Evolutionary conservation across 2,113 vertebrate species (phyloP), one percentile per base, ranked within the genome.

Genomic region (Ia io): DNA sequence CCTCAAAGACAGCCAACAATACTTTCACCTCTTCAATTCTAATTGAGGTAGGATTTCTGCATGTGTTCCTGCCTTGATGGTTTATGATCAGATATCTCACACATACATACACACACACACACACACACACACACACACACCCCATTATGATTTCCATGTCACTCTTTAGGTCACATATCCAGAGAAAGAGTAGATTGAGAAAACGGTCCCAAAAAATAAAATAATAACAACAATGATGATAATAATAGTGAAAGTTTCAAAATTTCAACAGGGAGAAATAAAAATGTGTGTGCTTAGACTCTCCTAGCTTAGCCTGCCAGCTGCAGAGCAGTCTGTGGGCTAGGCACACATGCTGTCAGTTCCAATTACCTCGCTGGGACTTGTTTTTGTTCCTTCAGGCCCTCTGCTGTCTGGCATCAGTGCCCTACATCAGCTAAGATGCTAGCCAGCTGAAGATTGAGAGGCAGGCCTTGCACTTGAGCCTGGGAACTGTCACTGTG

Each of bases 271-370:
- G 14, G 37, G 23, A 87, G 35, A 89, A 49, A 94, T 42, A 92
- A 92, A 96, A 84, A 84, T 73, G 16, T 77, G 37, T 87, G 79
- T 88, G 65, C 89, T 96, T 93, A 91, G 49, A 79, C 51, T 95
- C 88, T 93, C 87, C 70, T 4, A 61, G 71, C 91, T 83, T 82
- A 83, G 86, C 91, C 83, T 96, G 92, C 91, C 71, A 95, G 82
- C 91, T 96, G 97, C 91, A 96, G 93, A 96, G 79, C 80, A 82
- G 88, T 92, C 93, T 78, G 67, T 93, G 70, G 91, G 69, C 92
- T 69, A 67, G 73, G 90, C 94, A 96, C 97, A 94, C 80, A 78
- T 67, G 82, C 95, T 98, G 97, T 97, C 98, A 98, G 90, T 83
- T 94, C 85, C 91, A 90, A 97, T 98, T 97, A 98, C 92, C 92